These are phyloP conservation scores for Baccha elongata DNA, from an alignment of 2,888 invertebrate genomes.

Conservation along the genomic window DNA sequence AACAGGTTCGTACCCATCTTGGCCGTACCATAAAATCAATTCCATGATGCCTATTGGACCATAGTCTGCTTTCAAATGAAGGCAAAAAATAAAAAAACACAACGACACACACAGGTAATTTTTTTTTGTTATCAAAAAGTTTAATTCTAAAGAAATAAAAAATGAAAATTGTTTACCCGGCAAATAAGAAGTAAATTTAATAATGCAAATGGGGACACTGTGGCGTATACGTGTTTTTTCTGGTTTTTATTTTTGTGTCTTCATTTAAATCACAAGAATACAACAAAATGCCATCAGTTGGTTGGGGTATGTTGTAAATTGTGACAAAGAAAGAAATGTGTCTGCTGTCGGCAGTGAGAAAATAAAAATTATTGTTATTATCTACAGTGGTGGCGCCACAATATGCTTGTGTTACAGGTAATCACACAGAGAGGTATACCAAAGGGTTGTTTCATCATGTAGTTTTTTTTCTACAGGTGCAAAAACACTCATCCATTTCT, in stretches of 20 bases:
- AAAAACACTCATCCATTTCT: no score
- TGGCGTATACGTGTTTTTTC: conserved; percentile 14
- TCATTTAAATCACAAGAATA: background rate
- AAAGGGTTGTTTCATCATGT: no score
- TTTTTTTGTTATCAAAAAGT: background rate
- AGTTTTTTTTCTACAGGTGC: no score
- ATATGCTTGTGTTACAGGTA: background rate
- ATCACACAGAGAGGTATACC: no score
- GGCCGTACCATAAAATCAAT: no score
- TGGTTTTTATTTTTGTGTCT: background rate
- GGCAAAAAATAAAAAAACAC: no score
- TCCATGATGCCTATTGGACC: no score
- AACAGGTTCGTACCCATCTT: no score
- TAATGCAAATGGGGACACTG: background rate
- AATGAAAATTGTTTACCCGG: background rate
- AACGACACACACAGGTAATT: background rate
- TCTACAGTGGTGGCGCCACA: background rate
- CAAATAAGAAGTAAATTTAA: conserved; percentile 15
- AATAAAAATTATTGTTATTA: background rate
- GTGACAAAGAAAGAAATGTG: no score
- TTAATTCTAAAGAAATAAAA: background rate
- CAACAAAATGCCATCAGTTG: background rate
- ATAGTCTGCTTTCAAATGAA: no score
- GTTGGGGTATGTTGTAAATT: background rate
- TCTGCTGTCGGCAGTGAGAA: background rate